These are phyloP conservation scores for Invenusta paracnida DNA, from an alignment of 2,888 invertebrate genomes.

Conservation along the genomic window DNA sequence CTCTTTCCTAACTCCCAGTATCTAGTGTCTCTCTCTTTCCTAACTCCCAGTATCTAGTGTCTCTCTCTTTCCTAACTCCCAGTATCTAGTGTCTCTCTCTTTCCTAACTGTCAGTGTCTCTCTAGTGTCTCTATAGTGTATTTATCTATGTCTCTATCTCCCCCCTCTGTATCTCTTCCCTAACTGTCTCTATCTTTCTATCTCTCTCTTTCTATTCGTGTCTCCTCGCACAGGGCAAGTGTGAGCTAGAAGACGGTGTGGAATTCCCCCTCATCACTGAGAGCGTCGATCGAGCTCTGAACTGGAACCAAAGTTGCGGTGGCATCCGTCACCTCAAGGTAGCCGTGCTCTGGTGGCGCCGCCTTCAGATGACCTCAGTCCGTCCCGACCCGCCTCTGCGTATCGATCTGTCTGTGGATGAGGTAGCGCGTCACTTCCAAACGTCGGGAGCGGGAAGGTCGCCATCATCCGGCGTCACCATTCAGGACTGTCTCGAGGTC, in stretches of 20 bases:
- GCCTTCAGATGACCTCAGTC: background rate
- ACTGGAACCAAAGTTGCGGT: background rate
- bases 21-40: too few species aligned
- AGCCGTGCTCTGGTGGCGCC: background rate
- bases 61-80: too few species aligned
- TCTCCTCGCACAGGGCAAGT: background rate
- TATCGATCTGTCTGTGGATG: background rate
- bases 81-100: too few species aligned
- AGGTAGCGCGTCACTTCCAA: background rate
- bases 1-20: too few species aligned
- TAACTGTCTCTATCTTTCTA: too few species aligned
- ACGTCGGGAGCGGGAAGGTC: background rate
- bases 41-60: too few species aligned
- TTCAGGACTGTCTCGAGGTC: background rate
- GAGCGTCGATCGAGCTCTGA: background rate
- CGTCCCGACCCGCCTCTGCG: background rate
- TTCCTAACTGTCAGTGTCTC: too few species aligned
- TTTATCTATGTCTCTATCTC: too few species aligned
- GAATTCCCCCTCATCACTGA: conserved; percentile 2
- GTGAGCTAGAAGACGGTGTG: background rate
- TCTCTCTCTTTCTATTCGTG: too few species aligned
- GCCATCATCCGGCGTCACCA: background rate
- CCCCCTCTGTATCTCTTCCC: too few species aligned
- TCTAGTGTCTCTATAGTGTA: too few species aligned
- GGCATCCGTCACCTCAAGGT: conserved; percentile 2